Conservation (phyloP, 1,140 invertebrate genomes). For the Orchestia grillus region DNA sequence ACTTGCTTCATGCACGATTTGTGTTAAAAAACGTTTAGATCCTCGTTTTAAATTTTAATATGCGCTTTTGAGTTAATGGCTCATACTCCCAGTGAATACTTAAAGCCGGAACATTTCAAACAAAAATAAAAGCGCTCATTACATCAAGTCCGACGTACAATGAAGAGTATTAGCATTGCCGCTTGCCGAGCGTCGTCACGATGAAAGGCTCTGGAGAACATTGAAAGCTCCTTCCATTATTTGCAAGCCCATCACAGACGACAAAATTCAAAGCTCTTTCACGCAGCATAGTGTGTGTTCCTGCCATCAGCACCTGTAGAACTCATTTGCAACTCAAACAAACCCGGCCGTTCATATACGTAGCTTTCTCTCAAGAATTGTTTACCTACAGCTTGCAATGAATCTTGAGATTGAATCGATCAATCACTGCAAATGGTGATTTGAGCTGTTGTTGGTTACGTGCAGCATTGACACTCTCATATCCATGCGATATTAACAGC, state of each 20-base stretch:
- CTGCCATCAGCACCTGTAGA: background rate
- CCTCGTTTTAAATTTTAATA: no score
- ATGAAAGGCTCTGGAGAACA: background rate
- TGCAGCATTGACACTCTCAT: background rate
- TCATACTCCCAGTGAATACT: no score
- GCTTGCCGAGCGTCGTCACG: no score
- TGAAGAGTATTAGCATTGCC: no score
- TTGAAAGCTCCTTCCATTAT: background rate
- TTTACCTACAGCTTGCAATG: background rate
- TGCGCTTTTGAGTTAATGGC: no score
- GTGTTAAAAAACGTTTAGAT: no score
- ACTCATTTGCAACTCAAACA: background rate
- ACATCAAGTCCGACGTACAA: no score
- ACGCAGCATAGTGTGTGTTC: background rate
- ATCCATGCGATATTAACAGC: background rate
- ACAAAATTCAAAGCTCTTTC: background rate
- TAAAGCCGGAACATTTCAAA: no score
- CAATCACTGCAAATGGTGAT: background rate
- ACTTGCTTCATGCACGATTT: no score
- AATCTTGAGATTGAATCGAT: background rate
- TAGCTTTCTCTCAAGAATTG: background rate
- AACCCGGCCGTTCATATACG: background rate
- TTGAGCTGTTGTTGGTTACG: background rate
- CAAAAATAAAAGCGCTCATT: no score
- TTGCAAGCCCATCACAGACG: background rate